These are phyloP conservation scores for Enteromius unitaeniatus DNA, from an alignment of 2,797 vertebrate species.

Conservation along the genomic window DNA sequence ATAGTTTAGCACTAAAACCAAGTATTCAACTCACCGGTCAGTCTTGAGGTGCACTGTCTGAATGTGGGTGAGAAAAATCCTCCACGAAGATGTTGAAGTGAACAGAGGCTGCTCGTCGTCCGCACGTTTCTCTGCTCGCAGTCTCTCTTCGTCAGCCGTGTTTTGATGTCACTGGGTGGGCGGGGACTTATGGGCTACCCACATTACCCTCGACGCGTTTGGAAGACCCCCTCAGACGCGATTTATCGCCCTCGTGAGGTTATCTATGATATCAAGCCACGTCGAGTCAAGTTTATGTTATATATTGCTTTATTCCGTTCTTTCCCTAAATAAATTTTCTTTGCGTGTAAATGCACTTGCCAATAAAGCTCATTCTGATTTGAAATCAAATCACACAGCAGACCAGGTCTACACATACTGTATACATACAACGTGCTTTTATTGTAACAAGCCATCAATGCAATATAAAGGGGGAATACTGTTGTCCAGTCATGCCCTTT, in stretches of 20 bases:
- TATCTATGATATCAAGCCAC: conserved; percentile 23
- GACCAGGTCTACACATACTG: background rate
- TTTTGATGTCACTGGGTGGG: conserved; percentile 71
- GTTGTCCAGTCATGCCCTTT: conserved; percentile 4
- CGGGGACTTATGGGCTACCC: conserved; percentile 69
- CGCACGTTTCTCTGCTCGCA: conserved; percentile 56
- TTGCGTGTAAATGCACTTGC: background rate
- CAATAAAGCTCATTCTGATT: background rate
- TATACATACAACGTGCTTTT: conserved; percentile 3
- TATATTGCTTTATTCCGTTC: background rate
- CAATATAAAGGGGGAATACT: background rate
- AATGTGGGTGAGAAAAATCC: background rate
- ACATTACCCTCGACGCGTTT: conserved; percentile 57
- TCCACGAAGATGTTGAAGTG: conserved; percentile 22
- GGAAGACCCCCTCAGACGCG: conserved; percentile 28
- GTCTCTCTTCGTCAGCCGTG: conserved; percentile 65
- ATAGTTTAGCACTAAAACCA: background rate
- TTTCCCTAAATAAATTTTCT: background rate
- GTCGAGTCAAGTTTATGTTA: background rate
- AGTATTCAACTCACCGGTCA: conserved; percentile 26
- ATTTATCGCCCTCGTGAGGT: conserved; percentile 61
- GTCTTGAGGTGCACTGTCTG: background rate
- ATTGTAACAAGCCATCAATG: conserved; percentile 22
- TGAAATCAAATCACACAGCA: background rate
- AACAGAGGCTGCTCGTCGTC: conserved; percentile 37